phyloP scores from a whole-genome alignment of 2,888 invertebrate species.

The Zaprionus bogoriensis region DNA sequence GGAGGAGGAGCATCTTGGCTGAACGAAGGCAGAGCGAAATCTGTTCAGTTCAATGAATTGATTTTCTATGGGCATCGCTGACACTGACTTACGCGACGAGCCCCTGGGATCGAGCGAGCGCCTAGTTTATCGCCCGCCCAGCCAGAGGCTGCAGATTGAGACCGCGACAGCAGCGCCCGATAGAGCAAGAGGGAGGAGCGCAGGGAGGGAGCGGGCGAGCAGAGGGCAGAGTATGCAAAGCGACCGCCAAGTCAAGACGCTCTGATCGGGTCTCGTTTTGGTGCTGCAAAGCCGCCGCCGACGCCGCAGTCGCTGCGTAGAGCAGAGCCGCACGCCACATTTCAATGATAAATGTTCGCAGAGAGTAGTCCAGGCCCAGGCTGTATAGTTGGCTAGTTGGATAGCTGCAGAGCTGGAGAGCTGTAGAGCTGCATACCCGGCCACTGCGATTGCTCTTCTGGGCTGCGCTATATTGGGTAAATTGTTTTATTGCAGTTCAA shows the following conservation, averaged over 20 bases:
- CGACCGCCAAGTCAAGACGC: conserved; percentile 73
- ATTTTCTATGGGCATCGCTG: conserved; percentile 64
- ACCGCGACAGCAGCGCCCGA: conserved; percentile 20
- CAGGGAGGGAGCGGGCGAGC: not conserved
- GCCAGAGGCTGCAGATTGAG: conserved; percentile 32
- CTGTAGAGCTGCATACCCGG: conserved; percentile 9
- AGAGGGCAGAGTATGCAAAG: conserved; percentile 51
- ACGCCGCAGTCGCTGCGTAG: conserved; percentile 53
- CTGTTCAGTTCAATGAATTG: conserved; percentile 74
- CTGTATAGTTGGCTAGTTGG: not conserved
- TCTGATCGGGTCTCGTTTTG: conserved; percentile 74
- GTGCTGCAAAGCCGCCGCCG: conserved; percentile 73
- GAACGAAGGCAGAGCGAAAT: conserved; percentile 40
- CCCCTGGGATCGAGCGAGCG: conserved; percentile 26
- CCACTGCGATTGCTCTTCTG: conserved; percentile 72
- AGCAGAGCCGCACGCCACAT: conserved; percentile 73
- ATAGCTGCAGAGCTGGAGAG: conserved; percentile 18
- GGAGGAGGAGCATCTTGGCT: not conserved
- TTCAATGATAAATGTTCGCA: conserved; percentile 80
- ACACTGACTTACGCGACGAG: conserved; percentile 73
- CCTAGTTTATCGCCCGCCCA: conserved; percentile 62
- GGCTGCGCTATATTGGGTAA: conserved; percentile 79
- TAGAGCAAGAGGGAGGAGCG: too few species aligned
- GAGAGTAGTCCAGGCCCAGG: conserved; percentile 38
- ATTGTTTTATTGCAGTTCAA: conserved; percentile 82